Base-by-base conservation (phyloP, 2,113 vertebrate genomes). In the Morone chrysops region DNA sequence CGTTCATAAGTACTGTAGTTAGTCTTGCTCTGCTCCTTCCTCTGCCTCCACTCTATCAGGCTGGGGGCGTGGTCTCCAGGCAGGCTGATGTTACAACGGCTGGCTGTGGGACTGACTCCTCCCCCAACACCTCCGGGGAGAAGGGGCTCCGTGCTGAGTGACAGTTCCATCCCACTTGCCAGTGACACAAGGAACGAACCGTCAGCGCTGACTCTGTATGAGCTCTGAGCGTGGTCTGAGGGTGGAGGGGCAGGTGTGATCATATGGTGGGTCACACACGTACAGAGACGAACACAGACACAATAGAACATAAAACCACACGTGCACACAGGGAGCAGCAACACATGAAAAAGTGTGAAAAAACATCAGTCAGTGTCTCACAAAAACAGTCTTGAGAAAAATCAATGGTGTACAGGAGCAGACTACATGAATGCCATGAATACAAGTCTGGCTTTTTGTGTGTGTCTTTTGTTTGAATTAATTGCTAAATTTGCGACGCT, bases 151-250 rank as follows among this genome's bases (percentile, higher is more conserved):
- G 97, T 97, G 90, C 95, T 97, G 38, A 99, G 96, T 0, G 94
- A 96, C 90, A 99, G 95, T 92, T 99, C 98, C 98, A 99, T 99
- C 57, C 98, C 98, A 0, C 97, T 99, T 73, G 98, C 97, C 92
- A 99, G 97, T 6, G 97, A 96, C 81, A 97, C 97, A 5, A 95
- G 95, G 41, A 99, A 96, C 0, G 98, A 99, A 8, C 98, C 97
- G 0, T 99, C 98, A 0, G 97, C 96, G 79, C 97, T 98, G 85
- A 99, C 96, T 6, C 97, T 94, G 93, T 99, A 99, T 22, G 97
- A 97, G 80, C 96, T 98, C 88, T 97, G 96, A 0, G 96, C 96
- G 63, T 99, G 98, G 83, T 98, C 98, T 99, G 70, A 82, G 81
- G 57, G 12, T 20, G 9, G 10, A 20, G 25, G 72, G 61, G 14